Base-by-base conservation (phyloP, 2,888 invertebrate species). In the Stenodera caucasica region DNA sequence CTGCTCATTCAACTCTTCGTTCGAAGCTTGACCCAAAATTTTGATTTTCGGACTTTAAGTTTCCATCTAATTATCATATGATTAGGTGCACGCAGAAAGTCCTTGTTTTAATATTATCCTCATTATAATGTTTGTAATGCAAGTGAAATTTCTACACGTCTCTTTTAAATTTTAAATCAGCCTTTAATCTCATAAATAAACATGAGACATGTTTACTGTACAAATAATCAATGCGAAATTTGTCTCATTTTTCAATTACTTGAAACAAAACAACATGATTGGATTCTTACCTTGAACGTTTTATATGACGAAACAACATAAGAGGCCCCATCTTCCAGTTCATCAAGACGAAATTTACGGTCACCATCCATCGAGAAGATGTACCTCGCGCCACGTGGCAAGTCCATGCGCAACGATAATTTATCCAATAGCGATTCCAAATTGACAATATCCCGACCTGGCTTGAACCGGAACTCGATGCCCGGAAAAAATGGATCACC, bases 231-330 rank as follows among this genome's bases (percentile, higher is more conserved):
- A 45, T 45, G 45, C n/a, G 12, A 45, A 53, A 35, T 54, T 40
- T 54, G 26, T 49, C 49, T 29, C 55, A 23, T 45, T 45, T n/a
- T 12, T 6, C 8, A 8, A 5, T 21, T 21, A 2, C 2, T 61
- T 53, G 51, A 60, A 49, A 51, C 32, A 32, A 30, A 30, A 30
- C 35, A 65, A 21, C 30, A 51, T n/a, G n/a, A n/a, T n/a, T n/a
- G n/a, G n/a, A 18, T 49, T 77, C 85, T 85, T 80, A 92, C 94
- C 90, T 94, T 93, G 80, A 95, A 95, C 11, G 90, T 90, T 81
- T 93, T 93, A 77, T 92, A 93, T 4, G 94, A 94, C 8, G 96
- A 96, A 35, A 95, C 95, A 67, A 97, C 94, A 79, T 96, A 97
- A 8, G 91, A 90, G 15, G 91, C 91, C n/a, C 94, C 94, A 75